Evolutionary conservation across 2,888 invertebrate genomes (phyloP), one percentile per base, ranked within the genome.

Genomic region (Punctoribates punctum): DNA sequence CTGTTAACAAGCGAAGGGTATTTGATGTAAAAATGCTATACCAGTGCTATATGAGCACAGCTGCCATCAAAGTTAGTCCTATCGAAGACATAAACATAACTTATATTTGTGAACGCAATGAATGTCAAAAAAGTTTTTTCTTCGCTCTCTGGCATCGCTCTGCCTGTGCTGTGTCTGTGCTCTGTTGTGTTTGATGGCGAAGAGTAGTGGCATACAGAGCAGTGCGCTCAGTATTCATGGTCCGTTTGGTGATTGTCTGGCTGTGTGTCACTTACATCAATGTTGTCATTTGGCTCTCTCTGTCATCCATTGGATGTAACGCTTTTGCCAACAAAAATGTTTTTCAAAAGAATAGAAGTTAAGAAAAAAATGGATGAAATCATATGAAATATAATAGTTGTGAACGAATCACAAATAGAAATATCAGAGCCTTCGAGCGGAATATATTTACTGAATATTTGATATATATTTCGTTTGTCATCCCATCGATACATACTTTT

Each of bases 51-150:
- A 46, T 70, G 42, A 70, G 70, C 34, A 38, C 70, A 70, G 70
- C 70, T 70, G 70, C 42, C 38, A 70, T 70, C 23, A 29, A 23
- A 70, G 38, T 38, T 46, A 38, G 46, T 65, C 29, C 34, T 65
- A 65, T 65, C 15, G 38, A 20, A 65, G n/a, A 60, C 60, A 38
- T 38, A 70, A 70, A 70, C 70, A 70, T 70, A 70, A 70, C 70
- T 70, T 70, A 70, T 70, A 70, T 70, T 70, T 42, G 46, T 23
- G 65, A 70, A n/a, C 46, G 70, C 70, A 70, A 70, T 70, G 42
- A 70, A 70, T 70, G 70, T 38, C 42, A 70, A 46, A 70, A 46
- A 70, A 65, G 65, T 65, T 65, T 65, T 34, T 15, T n/a, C 34
- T 34, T 34, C 34, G 34, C 34, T 34, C 8, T 34, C 34, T 34